Base-by-base conservation (phyloP, 2,797 vertebrate genomes). In the Ctenopoma kingsleyae region DNA sequence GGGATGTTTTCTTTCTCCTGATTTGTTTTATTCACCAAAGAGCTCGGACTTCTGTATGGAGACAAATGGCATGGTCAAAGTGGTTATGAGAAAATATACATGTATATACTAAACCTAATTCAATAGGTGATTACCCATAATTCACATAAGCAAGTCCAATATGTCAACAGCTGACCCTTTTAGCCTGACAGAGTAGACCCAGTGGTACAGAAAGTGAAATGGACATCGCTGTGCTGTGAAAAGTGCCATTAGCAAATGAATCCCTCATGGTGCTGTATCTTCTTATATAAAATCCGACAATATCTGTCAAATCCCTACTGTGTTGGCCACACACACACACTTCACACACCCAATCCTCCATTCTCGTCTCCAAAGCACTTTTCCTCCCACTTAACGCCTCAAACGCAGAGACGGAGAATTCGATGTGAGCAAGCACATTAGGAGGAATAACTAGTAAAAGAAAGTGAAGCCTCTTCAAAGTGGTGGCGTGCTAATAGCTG, bases 401-500 rank as follows among this genome's bases (percentile, higher is more conserved):
- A 91, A 91, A 91, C 67, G 71, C 78, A 78, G 76, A 90, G 85
- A 87, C 58, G 63, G 81, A 85, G 82, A 84, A 93, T 91, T 72
- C 73, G 57, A 90, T 83, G 86, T 84, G 89, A 91, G 83, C 86
- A 80, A 90, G 90, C 89, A 90, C 87, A 94, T 93, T 92, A 94
- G 91, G 87, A 90, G 81, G 87, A 92, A 91, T 90, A 92, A 92
- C 92, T 90, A 88, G 85, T 89, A 87, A 90, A 92, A 92, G 84
- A 90, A 91, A 90, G 86, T 89, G 90, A 92, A 92, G 90, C 84
- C 83, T 90, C 90, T 93, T 94, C 91, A 93, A 93, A 92, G 92
- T 89, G 78, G 73, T 73, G 82, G 85, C 84, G 89, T 91, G 91
- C 91, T 94, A 94, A 94, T 93, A 93, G 91, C 91, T 89, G 90